phyloP scores from a whole-genome alignment of 2,113 vertebrate species.

The Gymnarchus niloticus region DNA sequence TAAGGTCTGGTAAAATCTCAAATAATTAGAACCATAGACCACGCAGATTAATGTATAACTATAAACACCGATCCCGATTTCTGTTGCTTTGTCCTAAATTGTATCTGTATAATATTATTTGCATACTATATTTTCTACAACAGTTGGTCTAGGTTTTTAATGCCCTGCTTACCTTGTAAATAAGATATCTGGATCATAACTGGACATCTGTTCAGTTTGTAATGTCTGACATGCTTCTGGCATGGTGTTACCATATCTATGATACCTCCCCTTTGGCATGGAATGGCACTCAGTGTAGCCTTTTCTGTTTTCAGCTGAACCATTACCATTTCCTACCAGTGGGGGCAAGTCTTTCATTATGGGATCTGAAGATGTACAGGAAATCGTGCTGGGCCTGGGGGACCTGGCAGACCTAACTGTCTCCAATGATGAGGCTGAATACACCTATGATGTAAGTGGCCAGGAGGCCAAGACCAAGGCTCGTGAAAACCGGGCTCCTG shows the following conservation, averaged over 20 bases:
- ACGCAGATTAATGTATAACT: neutral
- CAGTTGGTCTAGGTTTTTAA: neutral
- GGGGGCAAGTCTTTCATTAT: slow-evolving; percentile 96
- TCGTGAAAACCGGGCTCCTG: neutral
- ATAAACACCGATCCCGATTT: neutral
- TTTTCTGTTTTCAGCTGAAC: slow-evolving; percentile 80
- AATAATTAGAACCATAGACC: neutral
- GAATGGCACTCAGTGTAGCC: slow-evolving; percentile 55
- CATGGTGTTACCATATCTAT: neutral
- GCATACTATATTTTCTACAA: neutral
- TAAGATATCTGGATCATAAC: neutral
- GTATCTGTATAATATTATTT: neutral
- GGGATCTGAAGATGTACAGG: slow-evolving; percentile 89
- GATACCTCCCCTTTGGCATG: slow-evolving; percentile 5
- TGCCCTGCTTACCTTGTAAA: neutral
- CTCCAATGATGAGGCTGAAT: slow-evolving; percentile 91
- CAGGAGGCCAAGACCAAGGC: neutral
- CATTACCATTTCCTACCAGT: slow-evolving; percentile 83
- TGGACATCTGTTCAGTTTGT: neutral
- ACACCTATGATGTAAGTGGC: slow-evolving; percentile 92
- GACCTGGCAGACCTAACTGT: slow-evolving; percentile 98
- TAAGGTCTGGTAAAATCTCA: neutral
- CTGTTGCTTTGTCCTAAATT: neutral
- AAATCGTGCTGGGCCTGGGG: slow-evolving; percentile 93
- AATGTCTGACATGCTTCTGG: neutral